Evolutionary conservation across 2,113 vertebrate species (phyloP).

Genomic region (Nothoprocta perdicaria): DNA sequence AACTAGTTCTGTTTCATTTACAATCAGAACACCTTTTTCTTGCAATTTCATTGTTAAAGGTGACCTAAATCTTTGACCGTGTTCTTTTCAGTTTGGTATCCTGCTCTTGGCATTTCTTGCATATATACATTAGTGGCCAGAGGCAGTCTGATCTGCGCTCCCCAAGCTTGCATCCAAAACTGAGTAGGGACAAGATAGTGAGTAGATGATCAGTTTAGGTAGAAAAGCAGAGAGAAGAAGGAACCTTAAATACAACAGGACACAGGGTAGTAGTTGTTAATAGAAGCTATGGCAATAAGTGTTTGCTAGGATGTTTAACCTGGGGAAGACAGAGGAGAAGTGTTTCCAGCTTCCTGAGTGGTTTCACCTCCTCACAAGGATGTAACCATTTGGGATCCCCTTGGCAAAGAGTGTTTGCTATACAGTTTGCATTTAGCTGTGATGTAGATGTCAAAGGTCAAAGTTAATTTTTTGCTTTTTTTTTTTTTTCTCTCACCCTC

Average conservation of each 20-base stretch:
- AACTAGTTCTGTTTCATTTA: conserved; percentile 31
- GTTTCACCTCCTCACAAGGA: not conserved
- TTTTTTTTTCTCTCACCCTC: conserved; percentile 45
- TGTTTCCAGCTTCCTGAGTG: not conserved
- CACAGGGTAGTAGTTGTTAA: not conserved
- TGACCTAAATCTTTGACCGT: conserved; percentile 33
- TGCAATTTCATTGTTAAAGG: conserved; percentile 41
- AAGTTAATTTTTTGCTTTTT: conserved; percentile 52
- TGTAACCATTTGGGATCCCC: not conserved
- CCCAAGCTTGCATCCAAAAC: conserved; percentile 8
- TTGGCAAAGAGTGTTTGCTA: not conserved
- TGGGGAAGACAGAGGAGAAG: not conserved
- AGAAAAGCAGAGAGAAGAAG: not conserved
- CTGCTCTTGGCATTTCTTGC: not conserved
- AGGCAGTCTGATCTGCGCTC: conserved; percentile 24
- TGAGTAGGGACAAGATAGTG: conserved; percentile 13
- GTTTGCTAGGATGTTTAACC: not conserved
- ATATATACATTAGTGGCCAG: not conserved
- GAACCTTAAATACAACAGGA: not conserved
- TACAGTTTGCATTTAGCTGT: not conserved
- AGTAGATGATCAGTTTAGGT: not conserved
- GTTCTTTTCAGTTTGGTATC: not conserved
- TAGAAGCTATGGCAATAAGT: not conserved
- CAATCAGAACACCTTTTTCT: conserved; percentile 27
- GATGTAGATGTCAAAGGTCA: conserved; percentile 11